Base-by-base conservation (phyloP, 2,888 invertebrate species). In the Theodoxus fluviatilis region DNA sequence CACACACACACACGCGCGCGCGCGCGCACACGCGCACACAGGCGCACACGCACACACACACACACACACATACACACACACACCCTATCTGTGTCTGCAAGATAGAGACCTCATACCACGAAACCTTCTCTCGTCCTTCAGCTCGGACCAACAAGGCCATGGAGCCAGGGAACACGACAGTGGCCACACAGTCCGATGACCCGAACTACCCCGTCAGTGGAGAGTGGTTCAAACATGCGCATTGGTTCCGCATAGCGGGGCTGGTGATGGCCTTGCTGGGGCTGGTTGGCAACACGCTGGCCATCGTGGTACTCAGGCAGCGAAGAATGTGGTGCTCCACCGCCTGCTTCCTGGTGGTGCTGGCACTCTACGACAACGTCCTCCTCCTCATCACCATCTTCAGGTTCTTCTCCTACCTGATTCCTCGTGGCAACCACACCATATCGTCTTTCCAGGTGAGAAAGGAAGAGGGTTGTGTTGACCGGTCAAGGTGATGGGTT, bases 271-370 rank as follows among this genome's bases (percentile, higher is more conserved):
- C 57, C 3, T 25, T 35, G 15, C 55, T 57, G n/a, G 52, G 59
- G 43, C 43, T 57, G 15, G 47, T 63, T 33, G 71, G 71, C n/a
- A 71, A 71, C 68, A 68, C 71, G 1, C 47, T 71, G 43, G 71
- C 71, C 57, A 68, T 71, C 55, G 61, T 71, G 28, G 71, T 71
- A 49, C 65, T 71, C 33, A 64, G 67, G 49, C 68, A 67, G n/a
- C 38, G 67, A 25, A 47, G 71, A 22, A 71, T 71, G 71, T 71
- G 71, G 71, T 71, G 71, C 33, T 67, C 67, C 40, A 71, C 71
- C 2, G 71, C 71, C 28, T 71, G 68, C 31, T 63, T 71, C 18
- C 65, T 71, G n/a, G 67, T 71, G 33, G 63, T 71, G 35, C 65
- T 71, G 31, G 71, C 71, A n/a, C 31, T 71, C 7, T 71, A 65